phyloP scores from a whole-genome alignment of 35 echinoderm and acorn worm genomes.

The Amphiura filiformis region DNA sequence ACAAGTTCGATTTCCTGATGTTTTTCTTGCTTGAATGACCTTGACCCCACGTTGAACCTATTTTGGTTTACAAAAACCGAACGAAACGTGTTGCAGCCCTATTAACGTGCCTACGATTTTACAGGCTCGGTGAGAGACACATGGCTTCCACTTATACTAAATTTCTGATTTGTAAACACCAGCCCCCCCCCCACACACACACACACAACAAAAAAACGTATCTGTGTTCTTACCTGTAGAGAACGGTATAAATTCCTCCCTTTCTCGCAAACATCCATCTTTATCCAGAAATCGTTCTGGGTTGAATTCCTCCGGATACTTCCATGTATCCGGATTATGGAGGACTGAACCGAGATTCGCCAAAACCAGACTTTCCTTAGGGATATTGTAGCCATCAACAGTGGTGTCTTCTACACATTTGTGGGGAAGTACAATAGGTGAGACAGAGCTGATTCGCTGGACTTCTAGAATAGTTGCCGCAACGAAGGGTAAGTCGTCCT shows the following conservation, averaged over 20 bases:
- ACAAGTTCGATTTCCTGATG: too few relatives aligned
- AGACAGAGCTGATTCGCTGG: conserved; percentile 29
- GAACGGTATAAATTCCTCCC: neutral
- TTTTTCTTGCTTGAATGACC: too few relatives aligned
- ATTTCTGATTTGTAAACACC: too few relatives aligned
- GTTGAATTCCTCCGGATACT: neutral
- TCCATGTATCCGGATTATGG: neutral
- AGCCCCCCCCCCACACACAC: too few relatives aligned
- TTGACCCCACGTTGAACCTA: too few relatives aligned
- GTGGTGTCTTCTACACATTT: neutral
- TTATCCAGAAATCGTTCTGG: neutral
- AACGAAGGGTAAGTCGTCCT: conserved; percentile 49
- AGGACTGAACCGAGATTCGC: neutral
- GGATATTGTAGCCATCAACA: neutral
- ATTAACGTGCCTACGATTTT: too few relatives aligned
- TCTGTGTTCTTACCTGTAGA: neutral
- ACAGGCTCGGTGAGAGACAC: too few relatives aligned
- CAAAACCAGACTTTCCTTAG: neutral
- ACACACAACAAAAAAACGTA: too few relatives aligned
- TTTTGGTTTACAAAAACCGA: too few relatives aligned
- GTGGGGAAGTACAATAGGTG: conserved; percentile 46
- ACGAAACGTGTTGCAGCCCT: too few relatives aligned
- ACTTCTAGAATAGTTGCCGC: conserved; percentile 57
- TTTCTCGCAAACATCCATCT: neutral
- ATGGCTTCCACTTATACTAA: too few relatives aligned